A percentile compares a stretch with the other conserved stretches of the same genome.
These are phyloP conservation scores for Beroe ovata DNA, from an alignment of 37 sponge, comb jelly and placozoan genomes.

Conservation along the genomic window DNA sequence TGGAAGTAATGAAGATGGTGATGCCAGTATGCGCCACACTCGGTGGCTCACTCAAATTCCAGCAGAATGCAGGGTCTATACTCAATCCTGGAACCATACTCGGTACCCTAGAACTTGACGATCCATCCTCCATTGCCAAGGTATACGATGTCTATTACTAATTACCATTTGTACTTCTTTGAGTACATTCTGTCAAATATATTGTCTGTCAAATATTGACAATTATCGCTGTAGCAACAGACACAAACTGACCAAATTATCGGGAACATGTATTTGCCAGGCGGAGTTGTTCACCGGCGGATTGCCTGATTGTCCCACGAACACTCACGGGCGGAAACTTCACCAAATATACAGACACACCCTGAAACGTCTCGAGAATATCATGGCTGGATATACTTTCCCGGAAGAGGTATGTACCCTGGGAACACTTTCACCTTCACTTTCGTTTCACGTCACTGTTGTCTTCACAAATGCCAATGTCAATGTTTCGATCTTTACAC, in stretches of 20 bases:
- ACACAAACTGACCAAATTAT: no score
- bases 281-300: slow-evolving; percentile 70
- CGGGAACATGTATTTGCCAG: no score
- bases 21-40: slow-evolving; percentile 74
- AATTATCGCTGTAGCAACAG: no score
- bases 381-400: slow-evolving; percentile 68
- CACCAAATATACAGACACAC: slow-evolving; percentile 71
- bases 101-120: slow-evolving; percentile 88
- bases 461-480: no score
- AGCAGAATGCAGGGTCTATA: slow-evolving; percentile 84
- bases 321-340: slow-evolving; percentile 70
- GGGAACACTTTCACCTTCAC: no score
- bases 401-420: slow-evolving; percentile 70
- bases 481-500: no score
- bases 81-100: slow-evolving; percentile 86
- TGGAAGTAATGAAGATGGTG: slow-evolving; percentile 98
- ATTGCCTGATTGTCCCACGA: slow-evolving; percentile 68
- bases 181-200: no score
- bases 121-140: slow-evolving; percentile 71
- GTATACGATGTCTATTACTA: no score
- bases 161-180: no score
- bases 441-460: no score
- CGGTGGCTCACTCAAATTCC: slow-evolving; percentile 78
- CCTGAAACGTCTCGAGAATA: slow-evolving; percentile 33
- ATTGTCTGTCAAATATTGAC: no score